A percentile compares a stretch with the other conserved stretches of the same genome.
These are phyloP conservation scores for Caenorhabditis angaria DNA, from an alignment of 2,888 invertebrate species.

Conservation along the genomic window DNA sequence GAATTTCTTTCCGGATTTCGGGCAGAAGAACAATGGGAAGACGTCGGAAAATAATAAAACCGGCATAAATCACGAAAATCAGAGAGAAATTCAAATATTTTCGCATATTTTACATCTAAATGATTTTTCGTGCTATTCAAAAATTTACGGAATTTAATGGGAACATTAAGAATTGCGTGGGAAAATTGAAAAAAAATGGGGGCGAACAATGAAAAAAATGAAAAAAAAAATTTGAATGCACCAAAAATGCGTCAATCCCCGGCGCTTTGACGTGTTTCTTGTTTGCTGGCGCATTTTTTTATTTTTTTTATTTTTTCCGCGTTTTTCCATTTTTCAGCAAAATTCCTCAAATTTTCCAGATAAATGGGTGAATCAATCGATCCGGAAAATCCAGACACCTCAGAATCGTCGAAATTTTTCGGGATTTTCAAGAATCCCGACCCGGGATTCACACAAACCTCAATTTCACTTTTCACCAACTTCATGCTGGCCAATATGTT, in stretches of 20 bases:
- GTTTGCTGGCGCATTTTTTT: slow-evolving; percentile 8
- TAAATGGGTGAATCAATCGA: slow-evolving; percentile 23
- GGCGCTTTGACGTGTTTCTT: not conserved
- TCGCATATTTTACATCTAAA: too few species aligned
- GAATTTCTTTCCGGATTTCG: slow-evolving; percentile 43
- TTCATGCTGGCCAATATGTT: slow-evolving; percentile 62
- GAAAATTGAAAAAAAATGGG: not conserved
- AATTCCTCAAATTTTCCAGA: not conserved
- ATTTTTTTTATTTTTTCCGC: not conserved
- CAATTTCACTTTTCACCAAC: slow-evolving; percentile 53
- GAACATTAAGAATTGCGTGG: not conserved
- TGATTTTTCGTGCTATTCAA: too few species aligned
- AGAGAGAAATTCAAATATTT: not conserved
- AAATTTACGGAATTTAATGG: too few species aligned
- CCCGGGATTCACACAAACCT: slow-evolving; percentile 60
- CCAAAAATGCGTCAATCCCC: not conserved
- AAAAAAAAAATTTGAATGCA: not conserved
- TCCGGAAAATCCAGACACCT: slow-evolving; percentile 39
- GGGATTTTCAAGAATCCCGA: slow-evolving; percentile 53
- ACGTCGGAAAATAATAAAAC: slow-evolving; percentile 44
- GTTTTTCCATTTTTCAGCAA: not conserved
- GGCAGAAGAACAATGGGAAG: slow-evolving; percentile 39
- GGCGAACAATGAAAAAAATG: not conserved
- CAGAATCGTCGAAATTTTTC: slow-evolving; percentile 26
- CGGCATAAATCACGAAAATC: slow-evolving; percentile 28